phyloP scores from a whole-genome alignment of 2,888 invertebrate species.

The Malthinus flaveolus region DNA sequence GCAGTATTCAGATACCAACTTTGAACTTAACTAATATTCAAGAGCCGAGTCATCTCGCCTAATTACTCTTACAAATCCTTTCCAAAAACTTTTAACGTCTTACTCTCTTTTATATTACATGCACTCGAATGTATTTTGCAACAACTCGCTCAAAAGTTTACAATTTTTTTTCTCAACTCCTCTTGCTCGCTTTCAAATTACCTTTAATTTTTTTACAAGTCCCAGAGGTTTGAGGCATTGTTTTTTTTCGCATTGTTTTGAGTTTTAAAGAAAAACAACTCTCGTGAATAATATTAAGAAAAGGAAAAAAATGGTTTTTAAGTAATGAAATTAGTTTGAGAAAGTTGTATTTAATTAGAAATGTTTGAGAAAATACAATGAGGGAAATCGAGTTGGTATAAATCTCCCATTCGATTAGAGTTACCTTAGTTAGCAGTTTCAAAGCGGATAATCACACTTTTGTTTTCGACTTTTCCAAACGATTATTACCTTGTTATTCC shows the following conservation, averaged over 20 bases:
- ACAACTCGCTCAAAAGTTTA: no score
- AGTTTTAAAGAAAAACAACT: no score
- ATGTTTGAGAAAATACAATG: conserved; percentile 30
- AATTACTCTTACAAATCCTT: conserved; percentile 49
- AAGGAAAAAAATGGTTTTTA: no score
- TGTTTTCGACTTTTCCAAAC: conserved; percentile 69
- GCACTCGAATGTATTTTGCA: no score
- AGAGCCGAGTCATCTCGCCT: conserved; percentile 43
- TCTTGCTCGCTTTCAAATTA: conserved; percentile 28
- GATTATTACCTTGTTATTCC: conserved; percentile 69
- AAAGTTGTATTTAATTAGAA: conserved; percentile 31
- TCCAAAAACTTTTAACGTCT: conserved; percentile 46
- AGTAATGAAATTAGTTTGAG: neutral
- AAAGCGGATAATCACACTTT: conserved; percentile 65
- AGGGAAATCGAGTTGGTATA: conserved; percentile 43
- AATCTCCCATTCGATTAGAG: conserved; percentile 46
- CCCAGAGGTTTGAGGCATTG: conserved; percentile 10
- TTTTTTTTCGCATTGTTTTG: no score
- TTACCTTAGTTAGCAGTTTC: conserved; percentile 49
- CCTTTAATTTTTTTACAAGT: conserved; percentile 33
- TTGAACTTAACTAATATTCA: conserved; percentile 35
- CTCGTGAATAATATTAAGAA: no score
- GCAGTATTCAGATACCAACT: conserved; percentile 35
- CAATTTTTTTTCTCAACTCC: no score
- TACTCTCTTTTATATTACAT: conserved; percentile 10